Conservation (phyloP, 2,113 vertebrate species). For the Sebastes fasciatus region DNA sequence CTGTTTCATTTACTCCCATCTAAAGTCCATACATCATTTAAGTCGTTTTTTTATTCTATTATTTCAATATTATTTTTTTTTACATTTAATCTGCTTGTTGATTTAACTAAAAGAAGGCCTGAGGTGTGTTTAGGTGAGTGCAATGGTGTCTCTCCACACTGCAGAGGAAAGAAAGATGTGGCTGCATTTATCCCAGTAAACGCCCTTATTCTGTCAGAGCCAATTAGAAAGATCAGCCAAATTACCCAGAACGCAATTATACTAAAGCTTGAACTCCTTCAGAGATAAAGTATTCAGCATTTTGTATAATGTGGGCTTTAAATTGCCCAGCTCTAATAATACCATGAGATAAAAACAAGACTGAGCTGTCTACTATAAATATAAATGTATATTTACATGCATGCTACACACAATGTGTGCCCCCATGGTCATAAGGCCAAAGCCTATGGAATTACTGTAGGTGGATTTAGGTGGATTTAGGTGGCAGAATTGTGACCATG, state of each 20-base stretch:
- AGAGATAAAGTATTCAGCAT: background rate
- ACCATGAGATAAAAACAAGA: background rate
- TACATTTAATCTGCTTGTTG: background rate
- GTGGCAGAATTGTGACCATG: background rate
- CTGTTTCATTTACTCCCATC: conserved; percentile 17
- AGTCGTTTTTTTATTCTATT: background rate
- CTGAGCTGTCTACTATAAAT: background rate
- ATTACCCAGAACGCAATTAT: conserved; percentile 41
- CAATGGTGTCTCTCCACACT: background rate
- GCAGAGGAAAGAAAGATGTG: background rate
- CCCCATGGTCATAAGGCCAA: background rate
- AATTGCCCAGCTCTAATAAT: background rate
- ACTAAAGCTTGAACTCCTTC: background rate
- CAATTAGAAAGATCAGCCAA: conserved; percentile 37
- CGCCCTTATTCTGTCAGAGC: conserved; percentile 38
- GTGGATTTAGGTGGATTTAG: background rate
- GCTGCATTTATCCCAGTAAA: conserved; percentile 18
- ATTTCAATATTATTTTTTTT: background rate
- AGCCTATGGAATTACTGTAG: background rate
- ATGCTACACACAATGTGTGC: background rate
- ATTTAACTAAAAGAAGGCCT: background rate
- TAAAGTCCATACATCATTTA: background rate
- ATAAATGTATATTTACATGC: background rate
- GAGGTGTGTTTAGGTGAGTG: background rate
- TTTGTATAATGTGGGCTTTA: background rate